Evolutionary conservation across 1,140 invertebrate species (phyloP), one percentile per base, ranked within the genome.

Genomic region (Pomacea maculata): DNA sequence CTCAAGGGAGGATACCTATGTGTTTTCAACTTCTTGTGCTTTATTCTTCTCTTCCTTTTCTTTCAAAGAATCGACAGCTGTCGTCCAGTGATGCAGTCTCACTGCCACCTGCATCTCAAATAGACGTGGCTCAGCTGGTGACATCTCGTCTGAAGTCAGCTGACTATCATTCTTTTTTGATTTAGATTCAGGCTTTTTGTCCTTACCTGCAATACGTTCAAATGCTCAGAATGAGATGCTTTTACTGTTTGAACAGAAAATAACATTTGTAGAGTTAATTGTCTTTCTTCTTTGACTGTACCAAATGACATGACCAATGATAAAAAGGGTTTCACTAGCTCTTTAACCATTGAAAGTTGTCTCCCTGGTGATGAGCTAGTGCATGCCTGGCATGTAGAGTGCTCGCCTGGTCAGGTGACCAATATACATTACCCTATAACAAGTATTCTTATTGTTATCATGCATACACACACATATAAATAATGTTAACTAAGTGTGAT

Each of bases 31-130:
- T 45, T 45, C 4, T 9, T 61, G 15, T 61, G 11, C 57, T 61
- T 70, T 70, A 25, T 80, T 88, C 70, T 84, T 84, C 52, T 87
- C 86, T 80, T 90, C 86, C 77, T 89, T 88, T 61, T 87, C 87
- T 75, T 86, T 87, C 45, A 88, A 45, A 14, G 87, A 86, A 80
- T 90, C 89, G 55, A 83, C 84, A 25, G 89, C 87, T 34, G 89
- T 88, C 54, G 83, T 86, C 89, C 89, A 90, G 83, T 90, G 89
- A 75, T 90, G 88, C 29, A 90, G 84, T 72, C 83, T 84, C 52
- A 90, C 85, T 29, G 52, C 80, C 19, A 90, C 80, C 65, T 87
- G 73, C 55, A 90, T 81, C 79, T 90, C 88, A 25, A 90, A 79
- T 17, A 87, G 88, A 52, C 85, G 87, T 12, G 89, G 87, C 84